Conservation (phyloP, 2,797 vertebrate species). For the Simalia tracyae region DNA sequence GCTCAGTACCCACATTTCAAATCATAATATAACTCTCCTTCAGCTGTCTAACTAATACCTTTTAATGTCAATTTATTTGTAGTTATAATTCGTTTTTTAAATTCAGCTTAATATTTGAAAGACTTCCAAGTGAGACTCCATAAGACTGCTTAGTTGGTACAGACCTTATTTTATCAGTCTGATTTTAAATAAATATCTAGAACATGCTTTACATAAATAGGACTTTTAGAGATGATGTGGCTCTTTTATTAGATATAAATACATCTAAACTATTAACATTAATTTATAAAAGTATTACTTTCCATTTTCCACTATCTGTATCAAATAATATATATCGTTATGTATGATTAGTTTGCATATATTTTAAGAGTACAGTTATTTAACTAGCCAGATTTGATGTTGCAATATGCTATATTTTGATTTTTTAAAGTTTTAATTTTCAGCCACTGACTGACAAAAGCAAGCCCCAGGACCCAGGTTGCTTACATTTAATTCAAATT, state of each 20-base stretch:
- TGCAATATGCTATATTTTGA: background rate
- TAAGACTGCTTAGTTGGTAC: conserved; percentile 4
- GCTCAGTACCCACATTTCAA: conserved; percentile 35
- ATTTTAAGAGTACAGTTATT: background rate
- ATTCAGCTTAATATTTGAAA: conserved; percentile 46
- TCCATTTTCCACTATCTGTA: conserved; percentile 44
- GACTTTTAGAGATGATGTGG: background rate
- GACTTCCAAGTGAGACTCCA: background rate
- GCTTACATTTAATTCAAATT: conserved; percentile 53
- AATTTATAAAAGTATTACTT: conserved; percentile 36
- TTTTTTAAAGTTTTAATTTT: conserved; percentile 36
- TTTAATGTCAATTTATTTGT: conserved; percentile 50
- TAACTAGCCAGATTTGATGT: background rate
- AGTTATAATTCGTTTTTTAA: conserved; percentile 44
- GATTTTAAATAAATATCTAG: background rate
- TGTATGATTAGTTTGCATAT: background rate
- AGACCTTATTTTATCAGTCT: conserved; percentile 23
- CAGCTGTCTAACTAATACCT: conserved; percentile 52
- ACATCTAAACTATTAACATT: conserved; percentile 26
- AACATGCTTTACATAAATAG: conserved; percentile 28
- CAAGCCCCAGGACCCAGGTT: conserved; percentile 31
- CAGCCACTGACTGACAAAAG: conserved; percentile 25
- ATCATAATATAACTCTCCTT: conserved; percentile 27
- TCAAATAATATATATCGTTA: conserved; percentile 44
- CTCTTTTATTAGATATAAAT: conserved; percentile 39